Evolutionary conservation across 2,113 vertebrate genomes (phyloP).

Genomic region (Callipepla californica): DNA sequence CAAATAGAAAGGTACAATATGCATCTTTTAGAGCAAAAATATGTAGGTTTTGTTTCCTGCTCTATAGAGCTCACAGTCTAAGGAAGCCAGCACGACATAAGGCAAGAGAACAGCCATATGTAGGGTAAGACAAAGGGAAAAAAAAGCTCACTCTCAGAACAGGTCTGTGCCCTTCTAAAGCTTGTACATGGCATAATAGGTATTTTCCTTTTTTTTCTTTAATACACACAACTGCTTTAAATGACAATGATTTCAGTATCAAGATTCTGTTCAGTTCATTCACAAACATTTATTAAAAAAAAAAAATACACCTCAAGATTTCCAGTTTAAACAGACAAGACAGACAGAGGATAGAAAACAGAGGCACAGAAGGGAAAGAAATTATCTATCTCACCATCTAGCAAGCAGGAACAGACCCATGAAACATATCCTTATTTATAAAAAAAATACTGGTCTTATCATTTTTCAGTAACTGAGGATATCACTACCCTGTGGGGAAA

Average conservation of each 20-base stretch:
- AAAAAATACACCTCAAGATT: neutral
- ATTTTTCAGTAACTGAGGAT: neutral
- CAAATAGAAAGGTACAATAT: neutral
- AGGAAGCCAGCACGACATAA: neutral
- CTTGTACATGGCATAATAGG: neutral
- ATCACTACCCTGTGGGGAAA: neutral
- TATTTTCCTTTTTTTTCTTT: neutral
- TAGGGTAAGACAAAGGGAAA: neutral
- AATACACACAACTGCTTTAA: neutral
- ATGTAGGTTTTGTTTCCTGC: neutral
- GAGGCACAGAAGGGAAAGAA: neutral
- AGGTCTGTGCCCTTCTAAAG: neutral
- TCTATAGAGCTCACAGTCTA: slow-evolving; percentile 65
- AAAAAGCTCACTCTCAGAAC: neutral
- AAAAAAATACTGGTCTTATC: slow-evolving; percentile 1
- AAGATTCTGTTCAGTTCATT: neutral
- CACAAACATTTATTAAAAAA: neutral
- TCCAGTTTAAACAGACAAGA: slow-evolving; percentile 27
- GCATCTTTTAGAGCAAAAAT: accelerated
- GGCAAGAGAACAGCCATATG: neutral
- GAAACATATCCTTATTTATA: neutral
- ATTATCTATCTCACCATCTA: slow-evolving; percentile 3
- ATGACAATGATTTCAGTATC: neutral
- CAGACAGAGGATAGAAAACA: slow-evolving; percentile 23
- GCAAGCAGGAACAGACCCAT: neutral